Evolutionary conservation across 1,140 invertebrate genomes (phyloP), one percentile per base, ranked within the genome.

Genomic region (Microplitis mediator): DNA sequence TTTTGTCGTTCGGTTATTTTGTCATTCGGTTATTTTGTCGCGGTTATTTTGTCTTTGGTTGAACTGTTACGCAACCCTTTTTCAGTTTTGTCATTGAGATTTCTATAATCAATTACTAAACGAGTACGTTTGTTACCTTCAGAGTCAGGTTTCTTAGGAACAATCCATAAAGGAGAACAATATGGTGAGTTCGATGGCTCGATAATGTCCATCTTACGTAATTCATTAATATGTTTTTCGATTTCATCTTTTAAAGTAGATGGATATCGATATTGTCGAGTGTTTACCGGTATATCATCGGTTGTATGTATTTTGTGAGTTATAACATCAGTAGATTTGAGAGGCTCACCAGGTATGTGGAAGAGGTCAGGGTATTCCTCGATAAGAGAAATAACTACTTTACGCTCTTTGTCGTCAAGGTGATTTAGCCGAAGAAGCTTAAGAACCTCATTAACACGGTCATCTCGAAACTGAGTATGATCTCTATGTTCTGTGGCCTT

Each of bases 171-270:
- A 13, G 62, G 62, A n/a, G 1, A 31, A 45, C 78, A 80, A 11
- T 71, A 74, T 11, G 88, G 68, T 3, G 76, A 79, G 61, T 69
- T 61, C 3, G 77, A 80, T 14, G 72, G 72, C 65, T 74, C 31
- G 14, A 84, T 80, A 0, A 84, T 74, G 16, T 75, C 75, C 4
- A 66, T 14, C 32, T 73, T 45, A 51, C 81, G 50, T 64, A 82
- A 67, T 66, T 80, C 70, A 4, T 78, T 45, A 0, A 82, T 73
- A 63, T 81, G 75, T 51, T 70, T 63, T 32, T 68, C 36, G 9
- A 84, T 72, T 51, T 70, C 52, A 6, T 69, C 39, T 58, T 74
- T 69, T 63, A 79, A 68, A 0, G 35, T 14, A n/a, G 60, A 52
- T 5, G 77, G 74, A 8, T 69, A 63, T 5, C 77, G 75, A 70